A percentile compares a stretch with the other conserved stretches of the same genome.
phyloP scores from a whole-genome alignment of 2,888 invertebrate species.

The Calliopum simillimum region DNA sequence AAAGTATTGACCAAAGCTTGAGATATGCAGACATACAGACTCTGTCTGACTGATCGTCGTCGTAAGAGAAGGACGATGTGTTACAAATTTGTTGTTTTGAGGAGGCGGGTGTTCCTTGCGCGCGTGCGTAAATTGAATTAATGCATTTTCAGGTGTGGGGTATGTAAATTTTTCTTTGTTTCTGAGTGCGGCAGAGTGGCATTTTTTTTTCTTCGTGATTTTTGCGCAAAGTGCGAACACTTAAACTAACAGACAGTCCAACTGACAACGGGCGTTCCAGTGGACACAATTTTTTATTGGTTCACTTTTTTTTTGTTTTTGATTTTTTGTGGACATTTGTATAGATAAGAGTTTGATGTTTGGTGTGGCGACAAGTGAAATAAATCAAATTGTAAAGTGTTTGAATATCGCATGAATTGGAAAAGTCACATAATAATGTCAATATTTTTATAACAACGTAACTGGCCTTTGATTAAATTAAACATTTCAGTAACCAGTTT shows the following conservation, averaged over 20 bases:
- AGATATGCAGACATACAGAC: neutral
- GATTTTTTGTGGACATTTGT: conserved; percentile 1
- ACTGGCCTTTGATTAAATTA: too few species aligned
- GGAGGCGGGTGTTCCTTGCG: conserved; percentile 19
- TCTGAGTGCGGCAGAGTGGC: too few species aligned
- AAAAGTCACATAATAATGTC: too few species aligned
- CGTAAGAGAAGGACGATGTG: too few species aligned
- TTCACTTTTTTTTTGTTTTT: neutral
- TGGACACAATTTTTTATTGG: neutral
- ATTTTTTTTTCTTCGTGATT: neutral
- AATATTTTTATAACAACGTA: too few species aligned
- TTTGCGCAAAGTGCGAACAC: neutral
- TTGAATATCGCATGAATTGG: neutral
- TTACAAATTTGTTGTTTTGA: neutral
- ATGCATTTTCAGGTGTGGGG: conserved; percentile 12
- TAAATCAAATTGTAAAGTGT: conserved; percentile 1
- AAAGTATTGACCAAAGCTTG: neutral
- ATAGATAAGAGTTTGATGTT: neutral
- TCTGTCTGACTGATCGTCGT: neutral
- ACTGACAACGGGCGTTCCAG: conserved; percentile 13
- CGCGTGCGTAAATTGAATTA: conserved; percentile 14
- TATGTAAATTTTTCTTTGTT: neutral
- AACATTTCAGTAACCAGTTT: too few species aligned
- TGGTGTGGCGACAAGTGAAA: neutral
- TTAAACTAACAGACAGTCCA: neutral